These are phyloP conservation scores for Hetaerina americana DNA, from an alignment of 1,140 invertebrate genomes.

Conservation along the genomic window DNA sequence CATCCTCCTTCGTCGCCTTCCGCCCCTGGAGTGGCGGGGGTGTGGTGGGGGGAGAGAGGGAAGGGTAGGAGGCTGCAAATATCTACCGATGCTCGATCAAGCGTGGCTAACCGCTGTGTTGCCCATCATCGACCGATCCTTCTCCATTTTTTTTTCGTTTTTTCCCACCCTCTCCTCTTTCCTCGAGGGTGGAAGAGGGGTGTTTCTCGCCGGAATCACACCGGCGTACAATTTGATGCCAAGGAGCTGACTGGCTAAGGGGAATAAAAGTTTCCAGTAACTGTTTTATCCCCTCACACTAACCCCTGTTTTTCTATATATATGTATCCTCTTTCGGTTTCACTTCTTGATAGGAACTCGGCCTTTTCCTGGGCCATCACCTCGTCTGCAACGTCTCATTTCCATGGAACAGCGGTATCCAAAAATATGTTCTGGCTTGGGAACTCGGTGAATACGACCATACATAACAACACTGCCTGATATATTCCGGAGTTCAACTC, in stretches of 20 bases:
- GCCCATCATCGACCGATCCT: neutral
- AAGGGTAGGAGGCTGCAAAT: conserved; percentile 1
- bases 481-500: too few relatives aligned
- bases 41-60: conserved; percentile 5
- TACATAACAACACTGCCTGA: too few relatives aligned
- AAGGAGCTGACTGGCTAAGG: neutral
- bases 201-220: neutral
- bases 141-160: too few relatives aligned
- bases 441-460: too few relatives aligned
- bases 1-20: neutral
- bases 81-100: neutral
- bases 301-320: neutral
- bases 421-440: too few relatives aligned
- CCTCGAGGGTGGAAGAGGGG: too few relatives aligned
- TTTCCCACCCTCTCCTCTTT: too few relatives aligned
- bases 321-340: too few relatives aligned
- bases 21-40: neutral
- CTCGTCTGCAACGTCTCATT: too few relatives aligned
- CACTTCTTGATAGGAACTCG: too few relatives aligned
- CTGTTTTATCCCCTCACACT: neutral
- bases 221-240: neutral
- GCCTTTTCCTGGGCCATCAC: too few relatives aligned
- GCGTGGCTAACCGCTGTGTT: neutral
- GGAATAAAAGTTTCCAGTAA: neutral
- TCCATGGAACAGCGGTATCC: too few relatives aligned